These are phyloP conservation scores for Keiferia lycopersicella DNA, from an alignment of 2,888 invertebrate species.

Conservation along the genomic window DNA sequence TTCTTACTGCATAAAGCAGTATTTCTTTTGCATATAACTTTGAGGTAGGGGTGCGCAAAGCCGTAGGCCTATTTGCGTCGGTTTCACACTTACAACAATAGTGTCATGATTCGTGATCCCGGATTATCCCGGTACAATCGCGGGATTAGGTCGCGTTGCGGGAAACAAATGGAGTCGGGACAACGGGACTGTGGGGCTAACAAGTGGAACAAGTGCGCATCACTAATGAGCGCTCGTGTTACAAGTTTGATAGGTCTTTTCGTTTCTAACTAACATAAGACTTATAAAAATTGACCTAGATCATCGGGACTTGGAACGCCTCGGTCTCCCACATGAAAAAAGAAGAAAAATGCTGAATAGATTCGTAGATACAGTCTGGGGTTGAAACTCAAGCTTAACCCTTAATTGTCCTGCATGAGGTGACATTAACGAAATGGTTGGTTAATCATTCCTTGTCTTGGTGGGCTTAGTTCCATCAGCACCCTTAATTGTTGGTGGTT, in stretches of 20 bases:
- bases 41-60: constrained; percentile 51
- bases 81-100: constrained; percentile 82
- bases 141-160: constrained; percentile 77
- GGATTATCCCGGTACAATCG: constrained; percentile 74
- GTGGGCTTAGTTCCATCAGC: constrained; percentile 52
- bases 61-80: constrained; percentile 79
- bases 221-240: constrained; percentile 69
- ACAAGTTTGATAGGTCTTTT: constrained; percentile 46
- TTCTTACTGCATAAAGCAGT: constrained; percentile 27
- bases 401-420: neutral
- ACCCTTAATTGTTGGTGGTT: constrained; percentile 49
- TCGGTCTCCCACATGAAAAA: no score
- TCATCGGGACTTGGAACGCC: no score
- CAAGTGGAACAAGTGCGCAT: constrained; percentile 67
- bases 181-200: constrained; percentile 46
- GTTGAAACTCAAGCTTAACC: neutral
- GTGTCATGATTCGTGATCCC: constrained; percentile 81
- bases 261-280: constrained; percentile 32
- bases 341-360: no score
- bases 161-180: constrained; percentile 71
- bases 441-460: constrained; percentile 53
- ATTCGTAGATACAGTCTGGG: neutral
- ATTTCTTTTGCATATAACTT: constrained; percentile 33
- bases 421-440: constrained; percentile 31
- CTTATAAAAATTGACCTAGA: no score